phyloP scores from a whole-genome alignment of 2,888 invertebrate genomes.

The Dermolepida albohirtum region DNA sequence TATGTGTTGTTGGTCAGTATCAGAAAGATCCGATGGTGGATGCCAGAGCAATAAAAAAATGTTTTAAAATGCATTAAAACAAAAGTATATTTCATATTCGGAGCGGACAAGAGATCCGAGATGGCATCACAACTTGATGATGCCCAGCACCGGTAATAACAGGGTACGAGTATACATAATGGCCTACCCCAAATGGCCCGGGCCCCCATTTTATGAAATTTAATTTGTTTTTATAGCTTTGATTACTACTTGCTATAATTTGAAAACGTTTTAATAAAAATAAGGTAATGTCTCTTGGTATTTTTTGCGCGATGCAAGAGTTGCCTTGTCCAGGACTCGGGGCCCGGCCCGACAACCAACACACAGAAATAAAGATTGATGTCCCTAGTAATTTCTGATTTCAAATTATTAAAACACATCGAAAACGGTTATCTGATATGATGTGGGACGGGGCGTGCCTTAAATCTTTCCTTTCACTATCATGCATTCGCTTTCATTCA shows the following conservation, averaged over 20 bases:
- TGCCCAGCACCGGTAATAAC: slow-evolving; percentile 59
- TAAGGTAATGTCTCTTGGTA: slow-evolving; percentile 46
- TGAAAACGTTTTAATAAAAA: slow-evolving; percentile 61
- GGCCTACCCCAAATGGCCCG: slow-evolving; percentile 65
- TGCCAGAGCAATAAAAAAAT: slow-evolving; percentile 41
- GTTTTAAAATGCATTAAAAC: slow-evolving; percentile 62
- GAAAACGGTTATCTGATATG: slow-evolving; percentile 34
- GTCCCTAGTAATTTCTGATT: slow-evolving; percentile 44
- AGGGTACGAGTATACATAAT: slow-evolving; percentile 64
- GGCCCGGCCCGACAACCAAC: slow-evolving; percentile 26
- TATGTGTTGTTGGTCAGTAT: slow-evolving; percentile 15
- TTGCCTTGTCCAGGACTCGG: slow-evolving; percentile 18
- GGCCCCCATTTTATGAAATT: slow-evolving; percentile 64
- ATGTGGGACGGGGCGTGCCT: slow-evolving; percentile 27
- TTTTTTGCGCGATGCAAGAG: slow-evolving; percentile 39
- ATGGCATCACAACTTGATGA: slow-evolving; percentile 45
- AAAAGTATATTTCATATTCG: slow-evolving; percentile 52
- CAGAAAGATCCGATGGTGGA: slow-evolving; percentile 13
- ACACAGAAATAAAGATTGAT: slow-evolving; percentile 45
- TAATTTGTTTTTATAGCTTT: slow-evolving; percentile 68
- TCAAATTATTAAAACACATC: slow-evolving; percentile 39
- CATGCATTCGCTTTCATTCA: slow-evolving; percentile 20
- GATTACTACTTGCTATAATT: slow-evolving; percentile 66
- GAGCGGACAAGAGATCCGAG: slow-evolving; percentile 50
- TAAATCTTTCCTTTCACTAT: slow-evolving; percentile 28